Evolutionary conservation across 2,888 invertebrate species (phyloP), one percentile per base, ranked within the genome.

Genomic region (Amphiduros pacificus): DNA sequence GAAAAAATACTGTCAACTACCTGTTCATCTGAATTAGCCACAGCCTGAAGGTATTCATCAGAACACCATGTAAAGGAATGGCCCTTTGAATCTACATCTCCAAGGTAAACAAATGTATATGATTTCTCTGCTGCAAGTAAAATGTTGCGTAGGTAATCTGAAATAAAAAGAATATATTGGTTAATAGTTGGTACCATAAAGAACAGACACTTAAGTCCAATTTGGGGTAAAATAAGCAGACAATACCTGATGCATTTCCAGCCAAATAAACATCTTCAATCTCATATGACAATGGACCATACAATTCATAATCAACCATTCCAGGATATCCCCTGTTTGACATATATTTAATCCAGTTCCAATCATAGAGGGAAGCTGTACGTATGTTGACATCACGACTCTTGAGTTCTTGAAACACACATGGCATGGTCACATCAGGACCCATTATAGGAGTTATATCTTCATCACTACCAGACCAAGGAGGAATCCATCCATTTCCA

Each of bases 321-420:
- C 59, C 59, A 24, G 62, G 62, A 28, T 22, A 44, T 6, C 58
- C 62, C 5, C 31, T 17, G 48, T 41, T 51, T 5, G 24, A 2
- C 36, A 62, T 31, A 2, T 24, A 29, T 1, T 27, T 22, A 24
- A 62, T 22, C 62, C 62, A 62, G 6, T 44, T 1, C 62, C 62
- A 62, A 55, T 54, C 36, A n/a, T 53, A 48, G 24, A 62, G 59
- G 4, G 54, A 24, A n/a, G 54, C 62, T 4, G 62, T 62, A 2
- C 51, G 27, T 1, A 59, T 52, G 26, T 52, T 54, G 6, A 32
- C 58, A 32, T 62, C 62, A 32, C 41, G 31, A 5, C 40, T 32
- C n/a, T 52, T 52, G 44, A 60, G 53, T 29, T 54, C 41, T 3
- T 48, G n/a, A 26, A 60, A 60, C 2, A 54, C 51, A 22, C 60